phyloP scores from a whole-genome alignment of 1,140 invertebrate genomes.

The Dryas iulia region DNA sequence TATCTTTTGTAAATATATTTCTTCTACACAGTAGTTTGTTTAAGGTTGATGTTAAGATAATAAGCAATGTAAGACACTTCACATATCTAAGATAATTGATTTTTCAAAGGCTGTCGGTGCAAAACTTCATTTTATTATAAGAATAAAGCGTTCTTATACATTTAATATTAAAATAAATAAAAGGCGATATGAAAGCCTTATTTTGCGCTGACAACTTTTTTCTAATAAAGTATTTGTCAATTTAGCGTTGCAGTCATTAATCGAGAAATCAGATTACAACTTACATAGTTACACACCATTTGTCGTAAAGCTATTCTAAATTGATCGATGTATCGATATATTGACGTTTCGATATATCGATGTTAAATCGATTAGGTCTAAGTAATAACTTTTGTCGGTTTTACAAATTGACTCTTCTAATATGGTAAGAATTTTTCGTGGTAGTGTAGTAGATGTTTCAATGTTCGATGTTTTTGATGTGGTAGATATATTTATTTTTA shows the following conservation, averaged over 20 bases:
- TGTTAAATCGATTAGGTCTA: background rate
- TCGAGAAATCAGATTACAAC: no score
- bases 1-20: constrained; percentile 1
- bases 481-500: background rate
- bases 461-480: background rate
- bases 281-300: no score
- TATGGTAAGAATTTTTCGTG: background rate
- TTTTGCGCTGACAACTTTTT: background rate
- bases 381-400: background rate
- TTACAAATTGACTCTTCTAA: background rate
- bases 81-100: background rate
- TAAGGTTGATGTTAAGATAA: background rate
- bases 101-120: background rate
- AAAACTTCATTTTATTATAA: background rate
- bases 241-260: background rate
- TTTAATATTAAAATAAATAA: background rate
- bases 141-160: background rate
- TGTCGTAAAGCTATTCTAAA: no score
- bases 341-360: background rate
- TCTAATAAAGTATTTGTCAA: background rate
- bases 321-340: background rate
- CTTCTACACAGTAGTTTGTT: background rate
- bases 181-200: background rate
- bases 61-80: background rate
- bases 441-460: background rate